Evolutionary conservation across 2,888 invertebrate genomes (phyloP).

Genomic region (Falcaria lacertinaria): DNA sequence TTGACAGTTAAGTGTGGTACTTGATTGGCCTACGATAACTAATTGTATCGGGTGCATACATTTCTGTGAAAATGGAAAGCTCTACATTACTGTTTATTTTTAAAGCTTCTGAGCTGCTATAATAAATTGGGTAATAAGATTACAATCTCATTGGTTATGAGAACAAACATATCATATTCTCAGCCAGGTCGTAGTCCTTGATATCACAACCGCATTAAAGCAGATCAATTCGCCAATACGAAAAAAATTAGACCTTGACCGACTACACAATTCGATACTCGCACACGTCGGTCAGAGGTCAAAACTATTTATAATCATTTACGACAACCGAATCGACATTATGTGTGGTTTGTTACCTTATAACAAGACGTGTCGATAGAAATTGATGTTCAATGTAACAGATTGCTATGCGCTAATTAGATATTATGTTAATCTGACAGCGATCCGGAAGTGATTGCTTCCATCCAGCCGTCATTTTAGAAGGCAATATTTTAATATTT

Average conservation of each 20-base stretch:
- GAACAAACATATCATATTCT: too few relatives aligned
- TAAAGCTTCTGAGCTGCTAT: too few relatives aligned
- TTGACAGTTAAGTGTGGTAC: too few relatives aligned
- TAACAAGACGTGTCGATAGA: conserved; percentile 9
- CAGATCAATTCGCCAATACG: conserved; percentile 31
- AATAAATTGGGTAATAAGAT: too few relatives aligned
- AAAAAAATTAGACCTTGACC: conserved; percentile 49
- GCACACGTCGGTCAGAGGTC: conserved; percentile 48
- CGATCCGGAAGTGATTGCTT: conserved; percentile 5
- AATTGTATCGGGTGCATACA: too few relatives aligned
- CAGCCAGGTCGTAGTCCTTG: conserved; percentile 23
- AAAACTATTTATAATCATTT: conserved; percentile 55
- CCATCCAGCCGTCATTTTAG: conserved; percentile 7
- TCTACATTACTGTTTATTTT: too few relatives aligned
- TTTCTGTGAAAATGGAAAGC: too few relatives aligned
- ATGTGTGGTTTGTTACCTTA: conserved; percentile 17
- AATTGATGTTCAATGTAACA: conserved; percentile 4
- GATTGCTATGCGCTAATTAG: conserved; percentile 7
- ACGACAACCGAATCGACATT: conserved; percentile 37
- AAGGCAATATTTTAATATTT: too few relatives aligned
- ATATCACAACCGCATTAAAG: conserved; percentile 26
- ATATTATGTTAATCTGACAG: conserved; percentile 6
- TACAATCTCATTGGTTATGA: neutral
- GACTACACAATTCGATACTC: conserved; percentile 27
- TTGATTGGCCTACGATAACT: too few relatives aligned